Base-by-base conservation (phyloP, 2,797 vertebrate species). In the Rhinichthys osculus region DNA sequence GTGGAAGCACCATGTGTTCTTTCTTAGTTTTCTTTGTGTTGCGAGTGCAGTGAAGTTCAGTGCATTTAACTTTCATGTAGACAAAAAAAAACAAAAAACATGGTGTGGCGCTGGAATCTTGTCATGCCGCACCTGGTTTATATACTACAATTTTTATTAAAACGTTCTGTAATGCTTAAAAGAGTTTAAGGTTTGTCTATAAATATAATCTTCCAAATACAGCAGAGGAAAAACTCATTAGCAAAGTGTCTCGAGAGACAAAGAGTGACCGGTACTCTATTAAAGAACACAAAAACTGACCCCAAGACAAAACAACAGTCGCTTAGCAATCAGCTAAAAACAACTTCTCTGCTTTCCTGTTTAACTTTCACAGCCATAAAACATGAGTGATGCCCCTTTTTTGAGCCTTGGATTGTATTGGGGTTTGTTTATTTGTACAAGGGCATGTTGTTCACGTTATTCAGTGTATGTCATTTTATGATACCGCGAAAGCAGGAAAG, bases 351-450 rank as follows among this genome's bases (percentile, higher is more conserved):
- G 66, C 69, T 82, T 87, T 89, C 85, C 87, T 91, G 86, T 88
- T 90, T 87, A 86, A 87, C 85, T 88, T 89, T 89, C 79, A 83
- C 66, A 72, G 85, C 80, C 73, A 81, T 88, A 87, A 84, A 88
- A 87, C 2, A 17, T 87, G 85, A 90, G 86, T 74, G 83, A 90
- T 81, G 79, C 30, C 71, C 54, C 70, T 85, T 86, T 54, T 73
- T 71, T 69, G 7, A 27, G 42, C 30, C 82, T 81, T 44, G 35
- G 77, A 82, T 82, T 73, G 23, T 67, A 57, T 84, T 89, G 69
- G 70, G 23, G 72, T 78, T 81, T 90, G 89, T 91, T 91, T 92
- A 85, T 91, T 92, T 93, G 85, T 91, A 78, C 85, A 86, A 77
- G 62, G 78, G 33, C 76, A 85, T 83, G 85, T 82, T 77, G 30